Base-by-base conservation (phyloP, 2,113 vertebrate species). In the Desmodus rotundus region DNA sequence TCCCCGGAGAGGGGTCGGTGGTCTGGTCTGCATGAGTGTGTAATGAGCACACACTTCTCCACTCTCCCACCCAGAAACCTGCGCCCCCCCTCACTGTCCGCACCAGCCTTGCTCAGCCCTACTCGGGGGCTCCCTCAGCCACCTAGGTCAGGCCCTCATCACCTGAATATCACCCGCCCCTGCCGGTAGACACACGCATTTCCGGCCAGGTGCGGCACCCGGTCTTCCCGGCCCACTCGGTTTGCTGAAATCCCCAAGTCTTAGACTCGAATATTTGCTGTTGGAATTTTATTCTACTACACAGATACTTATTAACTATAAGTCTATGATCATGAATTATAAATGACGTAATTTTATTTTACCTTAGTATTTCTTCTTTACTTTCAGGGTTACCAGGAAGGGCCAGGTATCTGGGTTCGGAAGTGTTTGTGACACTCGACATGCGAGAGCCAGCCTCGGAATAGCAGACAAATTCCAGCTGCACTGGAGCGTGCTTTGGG, bases 11-110 rank as follows among this genome's bases (percentile, higher is more conserved):
- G 14, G 8, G 26, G 10, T 4, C n/a, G 47, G 26, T 16, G 84
- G 31, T 68, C 58, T 8, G 15, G 24, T 11, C 67, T 31, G 47
- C 38, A 41, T 4, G 16, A 43, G 33, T 4, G 1, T 0, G 38
- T 13, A 26, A 33, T 2, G 12, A 2, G 31, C 52, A 5, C 4
- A 2, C 13, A 1, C 17, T 15, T 43, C 50, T 14, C 12, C 17
- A 4, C 0, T 0, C 5, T 26, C 58, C 16, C 19, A 47, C 14
- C 63, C 47, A 36, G 56, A n/a, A 17, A 22, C 16, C 26, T 28
- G 50, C 13, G 72, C 31, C 43, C 26, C 26, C 65, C 33, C 41
- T 38, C 16, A 17, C 19, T 15, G 7, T 24, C 68, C 36, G 2
- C 1, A 20, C 43, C 22, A 26, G 10, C 58, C 58, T 28, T 61